Percentiles rank a stretch among this genome's conserved stretches.
phyloP scores from a whole-genome alignment of 2,797 vertebrate genomes.

The Poecilia picta region DNA sequence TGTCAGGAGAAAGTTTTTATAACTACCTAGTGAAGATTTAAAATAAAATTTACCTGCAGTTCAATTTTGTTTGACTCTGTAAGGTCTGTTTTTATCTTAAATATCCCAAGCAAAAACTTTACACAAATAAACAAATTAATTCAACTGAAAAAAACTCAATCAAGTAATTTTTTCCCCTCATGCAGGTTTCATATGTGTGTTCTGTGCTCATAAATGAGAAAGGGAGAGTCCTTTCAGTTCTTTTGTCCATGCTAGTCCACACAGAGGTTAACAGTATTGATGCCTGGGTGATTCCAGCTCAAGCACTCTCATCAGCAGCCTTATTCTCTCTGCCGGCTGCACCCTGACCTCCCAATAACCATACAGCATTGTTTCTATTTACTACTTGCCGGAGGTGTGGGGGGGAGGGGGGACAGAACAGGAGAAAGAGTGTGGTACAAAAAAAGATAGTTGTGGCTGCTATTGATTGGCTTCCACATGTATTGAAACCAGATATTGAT shows the following conservation, averaged over 20 bases:
- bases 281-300: slow-evolving; percentile 75
- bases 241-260: slow-evolving; percentile 53
- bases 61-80: neutral
- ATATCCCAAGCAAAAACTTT: neutral
- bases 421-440: slow-evolving; percentile 60
- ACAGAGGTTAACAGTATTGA: slow-evolving; percentile 64
- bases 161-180: slow-evolving; percentile 11
- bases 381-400: slow-evolving; percentile 74
- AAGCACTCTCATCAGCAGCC: slow-evolving; percentile 80
- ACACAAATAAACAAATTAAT: neutral
- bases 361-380: slow-evolving; percentile 85
- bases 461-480: slow-evolving; percentile 83
- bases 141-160: slow-evolving; percentile 7
- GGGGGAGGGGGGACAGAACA: slow-evolving; percentile 31
- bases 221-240: slow-evolving; percentile 18
- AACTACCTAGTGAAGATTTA: too few species aligned
- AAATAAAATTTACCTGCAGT: neutral
- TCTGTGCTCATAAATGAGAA: slow-evolving; percentile 6
- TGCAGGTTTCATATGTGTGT: slow-evolving; percentile 10
- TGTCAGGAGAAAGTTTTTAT: too few species aligned
- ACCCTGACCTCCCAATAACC: slow-evolving; percentile 84
- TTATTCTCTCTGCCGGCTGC: slow-evolving; percentile 70
- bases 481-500: slow-evolving; percentile 90
- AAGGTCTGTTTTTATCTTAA: neutral
- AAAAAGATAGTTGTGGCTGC: slow-evolving; percentile 55